Evolutionary conservation across 2,113 vertebrate genomes (phyloP).

Genomic region (Perca schrenkii): DNA sequence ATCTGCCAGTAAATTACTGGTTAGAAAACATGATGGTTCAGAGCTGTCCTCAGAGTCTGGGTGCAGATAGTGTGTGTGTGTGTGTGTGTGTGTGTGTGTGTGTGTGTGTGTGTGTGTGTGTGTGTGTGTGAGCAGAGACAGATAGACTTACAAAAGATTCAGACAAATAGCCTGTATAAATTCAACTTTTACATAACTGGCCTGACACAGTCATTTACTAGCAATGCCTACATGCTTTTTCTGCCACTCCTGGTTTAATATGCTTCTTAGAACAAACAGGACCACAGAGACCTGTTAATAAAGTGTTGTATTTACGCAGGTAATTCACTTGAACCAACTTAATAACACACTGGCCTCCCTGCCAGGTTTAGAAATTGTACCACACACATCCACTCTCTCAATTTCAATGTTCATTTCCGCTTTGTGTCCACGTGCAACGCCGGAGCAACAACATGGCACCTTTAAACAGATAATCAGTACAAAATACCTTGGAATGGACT

Average conservation of each 20-base stretch:
- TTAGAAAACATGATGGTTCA: constrained; percentile 11
- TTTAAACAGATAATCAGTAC: constrained; percentile 37
- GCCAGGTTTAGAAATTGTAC: constrained; percentile 43
- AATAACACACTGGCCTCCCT: constrained; percentile 38
- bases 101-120: background rate
- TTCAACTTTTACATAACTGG: background rate
- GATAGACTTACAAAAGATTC: background rate
- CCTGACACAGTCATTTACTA: background rate
- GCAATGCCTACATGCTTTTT: background rate
- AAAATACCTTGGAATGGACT: constrained; percentile 42
- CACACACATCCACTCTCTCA: constrained; percentile 39
- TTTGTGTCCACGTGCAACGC: constrained; percentile 13
- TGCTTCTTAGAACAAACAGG: background rate
- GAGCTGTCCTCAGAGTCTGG: background rate
- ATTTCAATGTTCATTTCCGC: constrained; percentile 64
- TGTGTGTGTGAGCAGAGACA: background rate
- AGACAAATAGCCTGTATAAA: background rate
- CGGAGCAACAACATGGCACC: constrained; percentile 37
- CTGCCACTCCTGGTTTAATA: constrained; percentile 12
- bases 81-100: background rate
- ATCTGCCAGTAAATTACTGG: constrained; percentile 31
- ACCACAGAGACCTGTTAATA: constrained; percentile 36
- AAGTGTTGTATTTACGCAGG: constrained; percentile 39
- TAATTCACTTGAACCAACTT: constrained; percentile 20
- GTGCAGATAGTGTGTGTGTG: too few species aligned